phyloP scores from a whole-genome alignment of 2,113 vertebrate species.

The Oenanthe oenanthe region DNA sequence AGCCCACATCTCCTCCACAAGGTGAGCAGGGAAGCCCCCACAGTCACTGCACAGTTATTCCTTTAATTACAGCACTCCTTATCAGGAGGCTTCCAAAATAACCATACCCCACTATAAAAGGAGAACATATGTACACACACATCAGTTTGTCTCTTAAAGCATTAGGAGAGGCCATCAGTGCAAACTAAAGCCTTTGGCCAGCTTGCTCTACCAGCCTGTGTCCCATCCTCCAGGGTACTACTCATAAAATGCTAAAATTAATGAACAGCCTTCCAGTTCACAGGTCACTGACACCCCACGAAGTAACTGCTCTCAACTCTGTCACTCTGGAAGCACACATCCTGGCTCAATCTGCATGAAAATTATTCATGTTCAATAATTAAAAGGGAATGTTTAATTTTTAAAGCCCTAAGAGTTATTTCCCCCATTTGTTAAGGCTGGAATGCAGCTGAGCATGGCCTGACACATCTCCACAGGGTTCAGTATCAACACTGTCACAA shows the following conservation, averaged over 20 bases:
- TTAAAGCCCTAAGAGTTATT: conserved; percentile 20
- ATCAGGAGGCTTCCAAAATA: neutral
- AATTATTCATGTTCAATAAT: conserved; percentile 50
- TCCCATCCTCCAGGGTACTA: neutral
- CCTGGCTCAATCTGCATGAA: conserved; percentile 9
- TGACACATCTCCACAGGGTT: neutral
- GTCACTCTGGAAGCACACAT: neutral
- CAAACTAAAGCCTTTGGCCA: neutral
- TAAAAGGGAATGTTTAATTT: conserved; percentile 54
- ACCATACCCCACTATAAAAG: neutral
- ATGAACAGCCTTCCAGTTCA: neutral
- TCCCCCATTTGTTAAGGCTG: neutral
- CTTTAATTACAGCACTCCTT: neutral
- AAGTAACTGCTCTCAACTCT: neutral
- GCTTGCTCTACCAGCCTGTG: neutral
- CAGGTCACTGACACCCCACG: neutral
- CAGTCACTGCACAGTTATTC: fast-evolving
- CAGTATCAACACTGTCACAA: neutral
- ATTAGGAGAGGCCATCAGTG: neutral
- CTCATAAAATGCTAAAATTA: neutral
- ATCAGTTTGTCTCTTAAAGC: neutral
- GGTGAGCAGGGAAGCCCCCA: neutral
- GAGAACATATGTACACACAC: neutral
- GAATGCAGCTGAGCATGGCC: neutral
- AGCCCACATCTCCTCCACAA: neutral